A percentile compares a stretch with the other conserved stretches of the same genome.
Conservation (phyloP, 2,888 invertebrate genomes). For the Agrotis puta region DNA sequence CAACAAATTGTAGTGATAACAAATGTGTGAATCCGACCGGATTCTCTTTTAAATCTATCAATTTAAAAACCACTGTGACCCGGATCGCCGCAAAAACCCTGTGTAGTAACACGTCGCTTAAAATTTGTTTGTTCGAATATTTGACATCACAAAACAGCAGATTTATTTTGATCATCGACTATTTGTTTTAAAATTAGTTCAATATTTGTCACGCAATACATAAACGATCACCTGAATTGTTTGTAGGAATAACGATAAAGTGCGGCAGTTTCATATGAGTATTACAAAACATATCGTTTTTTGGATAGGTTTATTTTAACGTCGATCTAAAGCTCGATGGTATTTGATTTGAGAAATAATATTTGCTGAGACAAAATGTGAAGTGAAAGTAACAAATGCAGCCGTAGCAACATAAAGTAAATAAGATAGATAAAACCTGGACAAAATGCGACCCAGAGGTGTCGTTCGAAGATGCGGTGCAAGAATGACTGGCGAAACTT, state of each 20-base stretch:
- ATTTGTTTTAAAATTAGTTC: slow-evolving; percentile 57
- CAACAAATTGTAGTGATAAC: slow-evolving; percentile 71
- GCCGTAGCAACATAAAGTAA: slow-evolving; percentile 68
- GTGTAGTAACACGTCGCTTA: neutral
- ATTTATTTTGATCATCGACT: slow-evolving; percentile 44
- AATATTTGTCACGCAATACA: slow-evolving; percentile 48
- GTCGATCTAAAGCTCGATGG: neutral
- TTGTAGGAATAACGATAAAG: slow-evolving; percentile 44
- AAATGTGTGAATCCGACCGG: slow-evolving; percentile 64
- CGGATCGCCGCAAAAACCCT: slow-evolving; percentile 15
- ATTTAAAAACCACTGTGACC: slow-evolving; percentile 52
- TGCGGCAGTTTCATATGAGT: slow-evolving; percentile 24
- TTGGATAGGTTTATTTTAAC: neutral
- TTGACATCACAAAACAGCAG: slow-evolving; percentile 41
- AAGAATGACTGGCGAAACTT: slow-evolving; percentile 73
- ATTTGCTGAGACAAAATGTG: slow-evolving; percentile 24
- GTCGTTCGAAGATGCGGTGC: slow-evolving; percentile 73
- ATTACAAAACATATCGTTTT: slow-evolving; percentile 1
- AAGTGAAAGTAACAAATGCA: slow-evolving; percentile 51
- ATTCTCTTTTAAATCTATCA: slow-evolving; percentile 51
- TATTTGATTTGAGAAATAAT: slow-evolving; percentile 39
- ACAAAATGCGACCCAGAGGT: slow-evolving; percentile 80
- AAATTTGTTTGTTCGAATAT: slow-evolving; percentile 35
- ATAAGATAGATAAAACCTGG: slow-evolving; percentile 72
- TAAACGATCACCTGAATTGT: slow-evolving; percentile 17